phyloP scores from a whole-genome alignment of 2,113 vertebrate genomes.

The Microcebus jonahi region DNA sequence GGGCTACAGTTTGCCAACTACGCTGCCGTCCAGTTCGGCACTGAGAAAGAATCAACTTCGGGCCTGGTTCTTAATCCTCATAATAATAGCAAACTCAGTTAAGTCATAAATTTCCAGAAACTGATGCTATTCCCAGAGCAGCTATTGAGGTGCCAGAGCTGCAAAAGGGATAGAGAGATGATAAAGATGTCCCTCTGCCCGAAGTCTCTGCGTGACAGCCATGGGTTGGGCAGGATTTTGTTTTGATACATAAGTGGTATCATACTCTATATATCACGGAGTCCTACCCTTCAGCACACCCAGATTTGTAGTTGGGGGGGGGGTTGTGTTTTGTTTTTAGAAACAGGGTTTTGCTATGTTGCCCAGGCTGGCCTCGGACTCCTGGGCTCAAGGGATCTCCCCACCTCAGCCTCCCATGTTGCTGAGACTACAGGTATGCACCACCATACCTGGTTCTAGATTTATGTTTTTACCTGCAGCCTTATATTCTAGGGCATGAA shows the following conservation, averaged over 20 bases:
- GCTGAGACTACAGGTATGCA: not conserved
- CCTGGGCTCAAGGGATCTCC: not conserved
- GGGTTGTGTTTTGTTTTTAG: not conserved
- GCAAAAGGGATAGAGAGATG: not conserved
- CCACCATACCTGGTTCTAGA: not conserved
- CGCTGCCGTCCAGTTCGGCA: not conserved
- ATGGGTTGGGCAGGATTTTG: not conserved
- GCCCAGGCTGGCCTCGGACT: not conserved
- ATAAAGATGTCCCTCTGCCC: not conserved
- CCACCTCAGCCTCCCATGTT: not conserved
- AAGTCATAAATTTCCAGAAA: conserved; percentile 1
- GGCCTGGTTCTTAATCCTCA: not conserved
- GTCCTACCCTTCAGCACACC: not conserved
- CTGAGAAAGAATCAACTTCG: not conserved
- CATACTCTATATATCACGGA: not conserved
- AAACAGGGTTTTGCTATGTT: not conserved
- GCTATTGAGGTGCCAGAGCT: not conserved
- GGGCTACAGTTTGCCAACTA: not conserved
- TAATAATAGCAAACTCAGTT: not conserved
- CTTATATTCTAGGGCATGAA: not conserved
- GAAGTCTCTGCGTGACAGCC: not conserved
- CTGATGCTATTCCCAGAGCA: not conserved
- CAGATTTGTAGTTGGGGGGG: not conserved
- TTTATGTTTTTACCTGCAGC: not conserved
- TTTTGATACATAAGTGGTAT: not conserved